Evolutionary conservation across 2,888 invertebrate species (phyloP).

Genomic region (Drosophila peninsularis): DNA sequence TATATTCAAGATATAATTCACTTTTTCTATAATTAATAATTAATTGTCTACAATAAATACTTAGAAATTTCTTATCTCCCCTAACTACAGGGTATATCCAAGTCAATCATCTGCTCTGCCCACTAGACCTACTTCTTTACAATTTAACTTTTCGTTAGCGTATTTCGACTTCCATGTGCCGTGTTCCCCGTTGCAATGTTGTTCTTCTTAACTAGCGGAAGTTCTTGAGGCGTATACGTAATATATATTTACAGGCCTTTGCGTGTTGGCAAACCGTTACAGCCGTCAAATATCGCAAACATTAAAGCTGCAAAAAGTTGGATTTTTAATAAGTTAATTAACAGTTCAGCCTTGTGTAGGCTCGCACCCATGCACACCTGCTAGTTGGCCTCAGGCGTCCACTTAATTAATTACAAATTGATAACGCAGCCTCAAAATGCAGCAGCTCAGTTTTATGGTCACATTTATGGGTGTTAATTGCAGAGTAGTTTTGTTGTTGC

Average conservation of each 20-base stretch:
- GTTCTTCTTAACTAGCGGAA: slow-evolving; percentile 58
- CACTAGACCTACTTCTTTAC: neutral
- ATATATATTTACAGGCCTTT: slow-evolving; percentile 56
- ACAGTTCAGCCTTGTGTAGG: slow-evolving; percentile 13
- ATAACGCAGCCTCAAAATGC: slow-evolving; percentile 6
- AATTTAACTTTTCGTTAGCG: neutral
- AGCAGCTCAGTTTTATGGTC: neutral
- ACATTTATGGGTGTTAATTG: neutral
- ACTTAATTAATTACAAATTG: slow-evolving; percentile 22
- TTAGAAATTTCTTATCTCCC: no score
- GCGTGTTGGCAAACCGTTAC: slow-evolving; percentile 64
- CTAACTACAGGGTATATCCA: neutral
- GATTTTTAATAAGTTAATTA: slow-evolving; percentile 62
- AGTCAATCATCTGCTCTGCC: neutral
- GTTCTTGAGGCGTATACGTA: slow-evolving; percentile 75
- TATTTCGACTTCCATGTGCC: neutral
- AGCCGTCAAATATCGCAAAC: slow-evolving; percentile 45
- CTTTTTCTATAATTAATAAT: no score
- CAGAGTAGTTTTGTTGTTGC: neutral
- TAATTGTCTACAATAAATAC: no score
- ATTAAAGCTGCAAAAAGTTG: slow-evolving; percentile 39
- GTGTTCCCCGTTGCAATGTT: neutral
- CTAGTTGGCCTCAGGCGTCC: neutral
- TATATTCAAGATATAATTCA: no score
- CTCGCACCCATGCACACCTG: slow-evolving; percentile 11